These are phyloP conservation scores for Actias luna DNA, from an alignment of 2,888 invertebrate species.

Conservation along the genomic window DNA sequence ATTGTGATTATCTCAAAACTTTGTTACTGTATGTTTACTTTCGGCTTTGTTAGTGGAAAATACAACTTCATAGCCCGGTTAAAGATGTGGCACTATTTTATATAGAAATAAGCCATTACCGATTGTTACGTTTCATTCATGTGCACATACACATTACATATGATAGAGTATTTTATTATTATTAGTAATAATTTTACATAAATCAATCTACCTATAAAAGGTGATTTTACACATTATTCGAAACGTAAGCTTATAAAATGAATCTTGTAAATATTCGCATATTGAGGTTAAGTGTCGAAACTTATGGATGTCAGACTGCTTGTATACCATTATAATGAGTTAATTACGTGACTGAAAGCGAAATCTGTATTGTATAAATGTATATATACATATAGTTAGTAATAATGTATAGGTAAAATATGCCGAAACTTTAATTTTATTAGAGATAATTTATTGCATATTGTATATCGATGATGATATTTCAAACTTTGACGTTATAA, in stretches of 20 bases:
- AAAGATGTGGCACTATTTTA: conserved; percentile 73
- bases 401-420: background rate
- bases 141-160: conserved; percentile 57
- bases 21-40: conserved; percentile 24
- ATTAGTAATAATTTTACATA: conserved; percentile 21
- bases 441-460: background rate
- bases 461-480: background rate
- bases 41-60: conserved; percentile 24
- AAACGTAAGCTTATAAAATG: conserved; percentile 31
- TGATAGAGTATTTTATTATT: conserved; percentile 32
- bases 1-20: conserved; percentile 35
- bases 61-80: conserved; percentile 44
- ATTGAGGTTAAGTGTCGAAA: conserved; percentile 79
- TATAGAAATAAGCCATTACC: conserved; percentile 76
- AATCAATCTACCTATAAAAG: conserved; percentile 20
- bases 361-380: conserved; percentile 13
- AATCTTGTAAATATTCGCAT: conserved; percentile 53
- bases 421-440: background rate
- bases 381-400: background rate
- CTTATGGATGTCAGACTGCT: conserved; percentile 51
- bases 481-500: background rate
- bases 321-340: conserved; percentile 32
- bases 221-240: conserved; percentile 22
- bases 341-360: conserved; percentile 26
- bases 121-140: conserved; percentile 78